Evolutionary conservation across 2,797 vertebrate species (phyloP).

Genomic region (Galago senegalensis): DNA sequence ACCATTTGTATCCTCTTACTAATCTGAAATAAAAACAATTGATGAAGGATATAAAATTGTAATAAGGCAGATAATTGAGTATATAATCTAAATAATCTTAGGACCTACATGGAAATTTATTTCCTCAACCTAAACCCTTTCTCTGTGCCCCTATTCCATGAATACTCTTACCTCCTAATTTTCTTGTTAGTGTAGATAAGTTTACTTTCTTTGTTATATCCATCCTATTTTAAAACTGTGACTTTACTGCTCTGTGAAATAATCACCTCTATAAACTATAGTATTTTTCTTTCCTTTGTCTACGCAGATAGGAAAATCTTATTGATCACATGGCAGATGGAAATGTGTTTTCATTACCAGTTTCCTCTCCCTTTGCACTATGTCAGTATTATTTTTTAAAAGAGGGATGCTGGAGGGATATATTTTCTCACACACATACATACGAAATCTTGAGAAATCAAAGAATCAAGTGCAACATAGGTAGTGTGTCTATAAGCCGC

Average conservation of each 20-base stretch:
- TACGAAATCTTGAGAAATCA: constrained; percentile 12
- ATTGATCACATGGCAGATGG: not conserved
- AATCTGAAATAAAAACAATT: too few relatives aligned
- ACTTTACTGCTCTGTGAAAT: constrained; percentile 40
- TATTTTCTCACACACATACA: not conserved
- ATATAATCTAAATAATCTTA: not conserved
- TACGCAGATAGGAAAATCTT: not conserved
- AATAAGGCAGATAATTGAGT: too few relatives aligned
- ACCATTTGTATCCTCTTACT: too few relatives aligned
- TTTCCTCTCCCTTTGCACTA: constrained; percentile 15
- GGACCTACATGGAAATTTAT: not conserved
- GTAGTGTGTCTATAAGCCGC: not conserved
- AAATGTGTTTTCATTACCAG: not conserved
- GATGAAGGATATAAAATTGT: too few relatives aligned
- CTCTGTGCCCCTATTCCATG: not conserved
- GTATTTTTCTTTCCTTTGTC: not conserved
- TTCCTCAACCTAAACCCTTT: not conserved
- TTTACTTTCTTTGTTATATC: not conserved
- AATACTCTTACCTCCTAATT: not conserved
- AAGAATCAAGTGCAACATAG: not conserved
- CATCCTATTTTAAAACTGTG: not conserved
- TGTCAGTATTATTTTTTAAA: constrained; percentile 11
- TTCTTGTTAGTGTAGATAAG: not conserved
- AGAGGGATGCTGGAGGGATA: not conserved
- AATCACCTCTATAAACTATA: not conserved